Percentiles rank a stretch among this genome's conserved stretches.
Conservation (phyloP, 2,797 vertebrate species). For the Strix occidentalis region DNA sequence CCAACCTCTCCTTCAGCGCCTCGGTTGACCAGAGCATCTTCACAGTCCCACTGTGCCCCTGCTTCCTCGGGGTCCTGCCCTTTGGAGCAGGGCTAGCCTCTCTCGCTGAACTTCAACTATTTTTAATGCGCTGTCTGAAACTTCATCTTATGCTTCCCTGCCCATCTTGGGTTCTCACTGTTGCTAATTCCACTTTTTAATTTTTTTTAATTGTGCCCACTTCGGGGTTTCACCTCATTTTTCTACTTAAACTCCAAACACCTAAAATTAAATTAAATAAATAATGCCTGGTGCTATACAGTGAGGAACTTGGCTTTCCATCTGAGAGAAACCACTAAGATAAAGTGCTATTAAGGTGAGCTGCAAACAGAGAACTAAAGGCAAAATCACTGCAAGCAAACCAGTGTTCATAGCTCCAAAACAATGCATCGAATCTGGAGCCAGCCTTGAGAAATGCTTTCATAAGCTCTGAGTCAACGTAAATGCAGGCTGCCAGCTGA, state of each 20-base stretch:
- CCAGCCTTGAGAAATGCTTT: slow-evolving; percentile 3
- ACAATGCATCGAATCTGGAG: background rate
- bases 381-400: background rate
- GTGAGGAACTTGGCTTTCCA: background rate
- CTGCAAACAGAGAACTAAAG: background rate
- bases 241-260: background rate
- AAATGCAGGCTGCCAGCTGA: background rate
- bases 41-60: background rate
- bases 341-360: background rate
- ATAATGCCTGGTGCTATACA: background rate
- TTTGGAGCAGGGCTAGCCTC: background rate
- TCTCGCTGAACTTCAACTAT: background rate
- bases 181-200: background rate
- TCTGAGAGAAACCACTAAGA: background rate
- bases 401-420: background rate
- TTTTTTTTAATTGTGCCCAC: background rate
- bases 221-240: background rate
- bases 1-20: background rate
- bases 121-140: background rate
- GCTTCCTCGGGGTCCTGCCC: background rate
- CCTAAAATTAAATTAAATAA: background rate
- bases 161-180: background rate
- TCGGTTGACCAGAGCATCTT: background rate
- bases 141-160: background rate
- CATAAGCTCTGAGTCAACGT: background rate